Evolutionary conservation across 2,113 vertebrate species (phyloP), one percentile per base, ranked within the genome.

Genomic region (Boulengeromyrus knoepffleri): DNA sequence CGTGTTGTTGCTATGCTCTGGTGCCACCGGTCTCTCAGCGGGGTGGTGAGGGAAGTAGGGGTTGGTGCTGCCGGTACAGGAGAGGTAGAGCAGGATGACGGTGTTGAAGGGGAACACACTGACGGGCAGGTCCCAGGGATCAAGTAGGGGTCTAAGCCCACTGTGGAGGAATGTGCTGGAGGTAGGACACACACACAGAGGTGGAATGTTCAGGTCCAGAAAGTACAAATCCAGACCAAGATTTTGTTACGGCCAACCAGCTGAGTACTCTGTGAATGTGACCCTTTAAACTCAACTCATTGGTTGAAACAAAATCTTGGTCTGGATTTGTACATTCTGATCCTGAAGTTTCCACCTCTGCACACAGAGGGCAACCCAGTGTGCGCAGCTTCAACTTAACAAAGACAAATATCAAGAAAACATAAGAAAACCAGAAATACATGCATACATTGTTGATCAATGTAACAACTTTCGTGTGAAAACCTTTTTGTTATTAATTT

Each of bases 61-160:
- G 92, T 95, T 94, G 85, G 94, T 19, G 1, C 90, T 90, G 80
- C 95, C 92, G 0, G 94, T 96, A 58, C 95, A 95, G 10, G 94
- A 93, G 58, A 96, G 93, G 92, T 95, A 96, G 45, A 96, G 93
- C 45, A 95, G 1, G 5, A 96, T 94, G 49, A 93, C 50, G 4
- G 88, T 94, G 94, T 96, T 96, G 90, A 96, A 96, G 84, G 95
- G 96, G 88, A 95, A 96, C 85, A 96, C 95, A 1, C 92, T 50
- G 6, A 93, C 95, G 1, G 96, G 95, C 66, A 96, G 70, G 90
- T 96, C 93, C 95, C 95, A 96, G 80, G 13, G 89, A 85, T 91
- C 93, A 85, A 96, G 56, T 46, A 96, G 24, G 0, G 94, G 50
- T 2, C 93, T 87, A 74, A 96, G 90, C 15, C 94, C 93, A 88